Base-by-base conservation (phyloP, 2,888 invertebrate genomes). In the Protodeltote pygarga region DNA sequence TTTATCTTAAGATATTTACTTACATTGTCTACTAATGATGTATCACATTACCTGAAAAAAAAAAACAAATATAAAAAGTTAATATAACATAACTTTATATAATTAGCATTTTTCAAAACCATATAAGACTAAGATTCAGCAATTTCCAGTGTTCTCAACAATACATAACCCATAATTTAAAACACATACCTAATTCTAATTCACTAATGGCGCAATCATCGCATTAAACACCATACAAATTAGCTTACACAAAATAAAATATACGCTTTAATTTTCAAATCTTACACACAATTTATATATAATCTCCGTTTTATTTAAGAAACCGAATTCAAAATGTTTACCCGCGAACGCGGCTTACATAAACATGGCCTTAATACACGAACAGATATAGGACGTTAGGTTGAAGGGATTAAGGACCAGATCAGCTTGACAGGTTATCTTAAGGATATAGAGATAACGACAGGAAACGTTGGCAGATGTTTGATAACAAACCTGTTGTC, bases 381-480 rank as follows among this genome's bases (percentile, higher is more conserved):
- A 47, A 17, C 49, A 55, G 37, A 62, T 51, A 52, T 40, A 32
- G 31, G n/a, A n/a, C 29, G 15, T 54, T 51, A 53, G 14, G 2
- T 0, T 23, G 10, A 15, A 34, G 13, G 16, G n/a, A 34, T 46
- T 71, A 71, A 46, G 37, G 42, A 25, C 5, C 41, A 60, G 25
- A 63, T 65, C 65, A 15, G 33, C 23, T 39, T 59, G 60, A 49
- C 41, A 45, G n/a, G 35, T 46, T 33, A 14, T 34, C 21, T 17
- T 42, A 48, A 50, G 67, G 55, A 51, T 57, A 46, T 58, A 21
- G 17, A 57, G 73, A 73, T 69, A 69, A 62, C 32, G 46, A 50
- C 72, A 76, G 77, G 77, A 75, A 70, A 75, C 63, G 53, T 10
- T 39, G 32, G 75, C 77, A 73, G 75, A 76, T 76, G 75, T 69